phyloP scores from a whole-genome alignment of 2,888 invertebrate genomes.

The Ophion ventricosus region DNA sequence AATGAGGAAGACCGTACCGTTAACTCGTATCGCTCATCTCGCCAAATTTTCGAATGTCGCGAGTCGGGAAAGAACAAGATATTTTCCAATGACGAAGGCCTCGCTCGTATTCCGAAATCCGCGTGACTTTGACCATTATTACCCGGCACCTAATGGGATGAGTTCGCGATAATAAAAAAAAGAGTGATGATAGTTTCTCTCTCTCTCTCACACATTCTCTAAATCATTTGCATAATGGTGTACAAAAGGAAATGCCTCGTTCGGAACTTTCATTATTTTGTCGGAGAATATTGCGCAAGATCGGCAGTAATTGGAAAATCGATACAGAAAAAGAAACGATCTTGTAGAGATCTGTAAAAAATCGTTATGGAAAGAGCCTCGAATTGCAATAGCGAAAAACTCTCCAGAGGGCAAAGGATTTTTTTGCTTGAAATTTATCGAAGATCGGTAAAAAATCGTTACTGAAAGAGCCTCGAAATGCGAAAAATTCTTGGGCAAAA shows the following conservation, averaged over 20 bases:
- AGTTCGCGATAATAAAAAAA: not conserved
- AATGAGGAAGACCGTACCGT: conserved; percentile 64
- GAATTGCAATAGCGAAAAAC: not conserved
- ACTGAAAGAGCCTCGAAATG: not conserved
- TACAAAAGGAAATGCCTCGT: not conserved
- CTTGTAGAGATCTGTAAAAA: not conserved
- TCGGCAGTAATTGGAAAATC: not conserved
- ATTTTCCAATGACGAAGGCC: not conserved
- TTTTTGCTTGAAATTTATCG: not conserved
- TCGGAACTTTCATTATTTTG: not conserved
- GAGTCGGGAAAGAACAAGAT: not conserved
- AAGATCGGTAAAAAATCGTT: not conserved
- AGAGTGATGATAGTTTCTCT: not conserved
- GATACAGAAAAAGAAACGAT: not conserved
- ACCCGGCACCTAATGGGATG: not conserved
- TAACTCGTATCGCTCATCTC: conserved; percentile 32
- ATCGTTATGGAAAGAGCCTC: not conserved
- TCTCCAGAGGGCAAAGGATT: not conserved
- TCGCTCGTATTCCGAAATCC: not conserved
- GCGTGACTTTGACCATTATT: not conserved
- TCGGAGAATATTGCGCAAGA: not conserved
- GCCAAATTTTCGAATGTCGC: conserved; percentile 52
- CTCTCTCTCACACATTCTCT: not conserved
- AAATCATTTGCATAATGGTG: not conserved
- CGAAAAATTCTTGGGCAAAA: not conserved